Evolutionary conservation across 2,797 vertebrate species (phyloP), one percentile per base, ranked within the genome.

Genomic region (Petrocephalus sullivani): DNA sequence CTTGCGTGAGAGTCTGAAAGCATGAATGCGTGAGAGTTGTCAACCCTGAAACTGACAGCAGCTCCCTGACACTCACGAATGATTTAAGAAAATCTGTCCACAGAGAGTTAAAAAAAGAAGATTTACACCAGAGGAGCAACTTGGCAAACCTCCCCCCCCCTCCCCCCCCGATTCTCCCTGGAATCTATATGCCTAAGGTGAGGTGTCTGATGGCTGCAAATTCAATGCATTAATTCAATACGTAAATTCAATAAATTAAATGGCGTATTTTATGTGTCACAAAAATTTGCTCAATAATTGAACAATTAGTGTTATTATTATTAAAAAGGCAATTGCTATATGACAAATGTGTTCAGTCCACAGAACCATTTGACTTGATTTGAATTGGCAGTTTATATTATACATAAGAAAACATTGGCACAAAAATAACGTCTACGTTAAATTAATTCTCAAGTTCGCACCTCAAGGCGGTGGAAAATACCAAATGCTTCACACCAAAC

Each of bases 401-500:
- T 57, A 10, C 16, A 14, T 61, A 86, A 41, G 57, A 86, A 37
- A 61, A 61, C 28, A 46, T 7, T 85, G 56, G 8, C 28, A 86
- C 53, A 58, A 49, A 86, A 86, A 61, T 19, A 0, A 58, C 9
- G 16, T 19, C 7, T 46, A 60, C 54, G 56, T 87, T 58, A 56
- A 87, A 53, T 46, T 81, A 56, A 54, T 78, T 78, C 9, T 56
- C 86, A 33, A 53, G 23, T 57, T 33, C 8, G n/a, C n/a, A 67
- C 37, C 58, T 37, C 60, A 21, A 49, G 85, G 67, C 33, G 67
- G 14, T 19, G 19, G 6, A 56, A 58, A 57, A 61, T 10, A 86
- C 23, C 57, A 61, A 60, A 87, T 81, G 71, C 71, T 87, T 81
- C 54, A 60, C 78, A 64, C 75, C 41, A 51, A 51, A 84, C 19